Conservation (phyloP, 2,888 invertebrate genomes). For the Drosophila lutescens region DNA sequence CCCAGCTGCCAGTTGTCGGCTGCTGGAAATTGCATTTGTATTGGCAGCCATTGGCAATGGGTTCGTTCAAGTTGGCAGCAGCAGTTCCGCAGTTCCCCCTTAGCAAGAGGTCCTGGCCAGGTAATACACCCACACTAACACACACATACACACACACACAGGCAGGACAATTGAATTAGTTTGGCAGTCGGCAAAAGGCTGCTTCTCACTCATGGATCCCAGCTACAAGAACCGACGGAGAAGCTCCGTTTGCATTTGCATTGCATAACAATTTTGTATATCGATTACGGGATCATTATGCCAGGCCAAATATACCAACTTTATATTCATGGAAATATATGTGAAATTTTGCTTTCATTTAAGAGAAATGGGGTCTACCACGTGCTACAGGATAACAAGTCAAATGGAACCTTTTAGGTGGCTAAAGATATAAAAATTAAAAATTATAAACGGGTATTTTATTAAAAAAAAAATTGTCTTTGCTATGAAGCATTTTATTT, state of each 20-base stretch:
- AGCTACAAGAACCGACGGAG: conserved; percentile 16
- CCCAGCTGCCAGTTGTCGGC: conserved; percentile 75
- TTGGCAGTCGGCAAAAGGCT: conserved; percentile 61
- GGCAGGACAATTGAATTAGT: conserved; percentile 78
- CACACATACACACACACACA: background rate
- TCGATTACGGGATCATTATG: conserved; percentile 57
- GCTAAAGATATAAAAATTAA: background rate
- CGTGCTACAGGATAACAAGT: background rate
- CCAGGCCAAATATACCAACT: conserved; percentile 51
- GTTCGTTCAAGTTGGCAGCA: conserved; percentile 55
- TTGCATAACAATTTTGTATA: conserved; percentile 68
- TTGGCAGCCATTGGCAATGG: conserved; percentile 69
- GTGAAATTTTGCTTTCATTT: background rate
- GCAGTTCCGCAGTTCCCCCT: conserved; percentile 41
- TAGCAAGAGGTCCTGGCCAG: conserved; percentile 28
- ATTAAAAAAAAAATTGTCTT: too few species aligned
- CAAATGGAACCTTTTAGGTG: too few species aligned
- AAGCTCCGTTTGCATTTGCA: conserved; percentile 47
- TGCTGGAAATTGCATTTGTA: conserved; percentile 76
- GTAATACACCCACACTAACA: conserved; percentile 22
- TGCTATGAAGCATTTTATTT: too few species aligned
- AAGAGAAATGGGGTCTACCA: background rate
- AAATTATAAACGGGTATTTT: background rate
- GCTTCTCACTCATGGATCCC: background rate
- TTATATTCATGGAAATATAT: conserved; percentile 62